Base-by-base conservation (phyloP, 1,140 invertebrate genomes). In the Drosophila lowei region DNA sequence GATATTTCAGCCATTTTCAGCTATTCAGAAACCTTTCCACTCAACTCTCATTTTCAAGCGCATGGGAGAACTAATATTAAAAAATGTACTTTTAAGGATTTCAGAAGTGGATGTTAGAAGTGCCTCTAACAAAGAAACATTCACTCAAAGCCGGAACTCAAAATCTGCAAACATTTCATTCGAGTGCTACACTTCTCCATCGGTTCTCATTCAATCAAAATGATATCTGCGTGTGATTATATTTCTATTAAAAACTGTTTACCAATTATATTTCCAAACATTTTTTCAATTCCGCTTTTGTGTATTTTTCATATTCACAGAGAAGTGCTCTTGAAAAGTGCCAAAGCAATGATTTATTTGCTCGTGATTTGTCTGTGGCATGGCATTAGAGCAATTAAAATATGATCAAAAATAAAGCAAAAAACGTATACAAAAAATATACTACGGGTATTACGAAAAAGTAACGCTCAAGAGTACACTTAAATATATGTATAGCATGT, bases 361-460 rank as follows among this genome's bases (percentile, higher is more conserved):
- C 49, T 73, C 55, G 58, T 72, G 76, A 78, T 78, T 79, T 64
- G 62, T 60, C 18, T 56, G 55, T 56, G 59, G 42, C 70, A 47
- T 59, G 59, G 42, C 70, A 47, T 68, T 56, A 63, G 62, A 72
- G 62, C 62, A 57, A 68, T 78, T 67, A 73, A 67, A 74, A 73
- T 57, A 62, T 77, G 66, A 71, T 72, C 28, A 67, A 60, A 54
- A 60, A 49, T 58, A 59, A 78, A 60, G 53, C 18, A 58, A 62
- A 76, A 58, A 61, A 72, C n/a, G 75, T 67, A 61, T 44, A 49
- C 1, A 59, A 43, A 54, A 58, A 47, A 42, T 38, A 21, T 41
- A 62, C 18, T 49, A 25, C 23, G 23, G 5, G 23, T 25, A 34
- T 43, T 28, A 44, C 55, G 47, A 72, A 66, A 71, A 57, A 60